phyloP scores from a whole-genome alignment of 2,797 vertebrate genomes.

The Bufotes viridis region DNA sequence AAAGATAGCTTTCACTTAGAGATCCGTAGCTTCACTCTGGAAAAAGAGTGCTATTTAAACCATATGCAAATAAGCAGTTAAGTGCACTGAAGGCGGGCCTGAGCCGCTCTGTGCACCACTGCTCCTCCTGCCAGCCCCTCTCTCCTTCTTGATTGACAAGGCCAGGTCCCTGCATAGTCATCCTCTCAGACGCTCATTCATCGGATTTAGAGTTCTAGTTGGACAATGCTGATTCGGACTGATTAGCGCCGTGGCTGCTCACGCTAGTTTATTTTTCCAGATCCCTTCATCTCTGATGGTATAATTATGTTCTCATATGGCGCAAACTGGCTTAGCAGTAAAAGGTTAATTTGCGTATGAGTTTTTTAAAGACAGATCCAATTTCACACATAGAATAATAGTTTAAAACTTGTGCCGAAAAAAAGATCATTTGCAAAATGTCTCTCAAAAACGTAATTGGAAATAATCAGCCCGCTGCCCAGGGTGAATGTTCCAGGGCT shows the following conservation, averaged over 20 bases:
- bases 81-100: too few relatives aligned
- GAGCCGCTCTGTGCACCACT: too few relatives aligned
- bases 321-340: neutral
- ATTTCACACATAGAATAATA: constrained; percentile 17
- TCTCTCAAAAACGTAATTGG: constrained; percentile 30
- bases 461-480: constrained; percentile 14
- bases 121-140: too few relatives aligned
- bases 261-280: neutral
- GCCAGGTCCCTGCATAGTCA: too few relatives aligned
- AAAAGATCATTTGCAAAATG: constrained; percentile 35
- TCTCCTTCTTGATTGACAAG: too few relatives aligned
- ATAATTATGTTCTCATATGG: neutral
- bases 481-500: constrained; percentile 2
- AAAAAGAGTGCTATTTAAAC: too few relatives aligned
- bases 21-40: too few relatives aligned
- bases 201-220: too few relatives aligned
- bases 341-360: neutral
- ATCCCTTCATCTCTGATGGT: neutral
- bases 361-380: neutral
- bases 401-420: neutral
- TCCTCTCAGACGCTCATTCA: too few relatives aligned
- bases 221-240: neutral
- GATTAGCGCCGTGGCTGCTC: neutral
- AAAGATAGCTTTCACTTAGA: too few relatives aligned
- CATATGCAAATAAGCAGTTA: too few relatives aligned